These are phyloP conservation scores for Lucinisca nassula DNA, from an alignment of 2,888 invertebrate species.

Conservation along the genomic window DNA sequence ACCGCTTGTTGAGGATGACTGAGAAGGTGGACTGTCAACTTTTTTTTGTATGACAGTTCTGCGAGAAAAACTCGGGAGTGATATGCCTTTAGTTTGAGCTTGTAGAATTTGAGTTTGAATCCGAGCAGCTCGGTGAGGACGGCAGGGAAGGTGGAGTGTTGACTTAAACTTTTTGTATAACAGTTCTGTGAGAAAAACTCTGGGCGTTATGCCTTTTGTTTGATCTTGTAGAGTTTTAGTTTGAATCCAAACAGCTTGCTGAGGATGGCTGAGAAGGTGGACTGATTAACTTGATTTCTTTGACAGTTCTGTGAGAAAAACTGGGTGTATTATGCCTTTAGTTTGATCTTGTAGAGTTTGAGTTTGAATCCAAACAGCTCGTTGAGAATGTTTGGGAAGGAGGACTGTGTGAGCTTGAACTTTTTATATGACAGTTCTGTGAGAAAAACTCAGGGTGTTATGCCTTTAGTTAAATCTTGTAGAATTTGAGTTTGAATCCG, in stretches of 20 bases:
- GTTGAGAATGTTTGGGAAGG: conserved; percentile 97
- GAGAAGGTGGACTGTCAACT: too few relatives aligned
- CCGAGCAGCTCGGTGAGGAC: conserved; percentile 98
- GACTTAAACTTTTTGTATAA: too few relatives aligned
- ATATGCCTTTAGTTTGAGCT: conserved; percentile 92
- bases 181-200: too few relatives aligned
- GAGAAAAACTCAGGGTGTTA: too few relatives aligned
- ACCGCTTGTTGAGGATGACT: conserved; percentile 97
- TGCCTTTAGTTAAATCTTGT: conserved; percentile 94
- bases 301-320: too few relatives aligned
- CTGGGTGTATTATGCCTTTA: conserved; percentile 82
- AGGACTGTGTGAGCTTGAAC: too few relatives aligned
- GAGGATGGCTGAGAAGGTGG: conserved; percentile 97
- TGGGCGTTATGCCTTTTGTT: conserved; percentile 89
- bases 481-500: conserved; percentile 98
- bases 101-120: conserved; percentile 98
- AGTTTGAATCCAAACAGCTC: conserved; percentile 98
- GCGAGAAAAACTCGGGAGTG: too few relatives aligned
- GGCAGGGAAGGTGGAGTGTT: too few relatives aligned
- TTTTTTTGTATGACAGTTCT: too few relatives aligned
- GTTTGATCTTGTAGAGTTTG: conserved; percentile 98
- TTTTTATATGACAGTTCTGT: too few relatives aligned
- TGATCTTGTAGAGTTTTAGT: conserved; percentile 98
- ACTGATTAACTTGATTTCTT: too few relatives aligned
- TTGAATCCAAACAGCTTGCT: conserved; percentile 99